phyloP scores from a whole-genome alignment of 2,888 invertebrate species.

The Luperina nickerlii region DNA sequence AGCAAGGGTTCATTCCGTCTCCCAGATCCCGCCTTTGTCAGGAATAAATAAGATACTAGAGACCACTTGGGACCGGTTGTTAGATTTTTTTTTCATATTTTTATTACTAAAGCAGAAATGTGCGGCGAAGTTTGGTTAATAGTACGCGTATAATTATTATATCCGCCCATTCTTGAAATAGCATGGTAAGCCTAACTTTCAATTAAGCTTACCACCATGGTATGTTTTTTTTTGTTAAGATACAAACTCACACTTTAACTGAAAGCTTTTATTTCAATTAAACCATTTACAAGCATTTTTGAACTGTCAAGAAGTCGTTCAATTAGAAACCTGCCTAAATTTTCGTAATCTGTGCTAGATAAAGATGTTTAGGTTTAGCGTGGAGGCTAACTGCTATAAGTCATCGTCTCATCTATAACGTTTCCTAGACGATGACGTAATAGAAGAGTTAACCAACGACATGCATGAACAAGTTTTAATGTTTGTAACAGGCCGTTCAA shows the following conservation, averaged over 20 bases:
- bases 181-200: conserved; percentile 12
- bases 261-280: too few relatives aligned
- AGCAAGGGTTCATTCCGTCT: neutral
- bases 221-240: neutral
- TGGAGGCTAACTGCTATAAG: neutral
- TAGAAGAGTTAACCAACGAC: neutral
- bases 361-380: neutral
- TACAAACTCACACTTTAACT: too few relatives aligned
- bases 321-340: neutral
- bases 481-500: neutral
- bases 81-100: neutral
- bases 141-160: neutral
- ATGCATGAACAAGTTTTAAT: neutral
- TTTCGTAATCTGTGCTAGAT: neutral
- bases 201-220: neutral
- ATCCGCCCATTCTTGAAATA: conserved; percentile 28
- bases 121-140: neutral
- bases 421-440: neutral
- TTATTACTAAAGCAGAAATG: neutral
- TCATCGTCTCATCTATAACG: neutral
- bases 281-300: too few relatives aligned
- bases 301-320: too few relatives aligned
- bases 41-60: neutral
- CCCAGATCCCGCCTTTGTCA: neutral
- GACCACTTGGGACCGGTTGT: neutral